Evolutionary conservation across 2,888 invertebrate genomes (phyloP).

Genomic region (Timema podura): DNA sequence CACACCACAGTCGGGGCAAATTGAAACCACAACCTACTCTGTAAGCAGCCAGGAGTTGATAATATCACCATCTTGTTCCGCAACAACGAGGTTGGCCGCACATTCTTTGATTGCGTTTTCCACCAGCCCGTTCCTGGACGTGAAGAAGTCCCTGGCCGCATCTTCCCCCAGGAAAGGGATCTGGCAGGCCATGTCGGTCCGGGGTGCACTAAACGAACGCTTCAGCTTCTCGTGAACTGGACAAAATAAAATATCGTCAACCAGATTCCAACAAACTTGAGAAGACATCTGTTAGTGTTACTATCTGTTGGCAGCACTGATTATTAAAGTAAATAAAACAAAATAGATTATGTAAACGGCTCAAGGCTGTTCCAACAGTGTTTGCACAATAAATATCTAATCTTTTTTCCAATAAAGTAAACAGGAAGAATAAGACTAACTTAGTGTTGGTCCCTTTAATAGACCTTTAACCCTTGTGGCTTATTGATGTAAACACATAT

Average conservation of each 20-base stretch:
- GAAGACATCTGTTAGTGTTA: no score
- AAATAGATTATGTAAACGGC: no score
- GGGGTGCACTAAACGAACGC: slow-evolving; percentile 37
- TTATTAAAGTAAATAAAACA: no score
- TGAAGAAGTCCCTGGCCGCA: slow-evolving; percentile 66
- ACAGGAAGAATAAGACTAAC: no score
- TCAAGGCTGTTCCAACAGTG: slow-evolving; percentile 1
- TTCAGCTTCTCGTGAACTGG: slow-evolving; percentile 42
- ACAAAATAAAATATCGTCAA: slow-evolving; percentile 16
- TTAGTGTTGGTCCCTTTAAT: no score
- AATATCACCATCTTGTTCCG: slow-evolving; percentile 64
- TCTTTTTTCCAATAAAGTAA: no score
- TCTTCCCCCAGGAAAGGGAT: slow-evolving; percentile 45
- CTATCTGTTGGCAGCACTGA: no score
- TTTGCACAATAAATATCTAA: no score
- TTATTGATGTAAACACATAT: no score
- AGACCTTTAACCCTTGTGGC: no score
- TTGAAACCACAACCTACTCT: slow-evolving; percentile 56
- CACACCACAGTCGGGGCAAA: not conserved
- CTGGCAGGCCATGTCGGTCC: slow-evolving; percentile 23
- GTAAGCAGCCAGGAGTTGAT: slow-evolving; percentile 75
- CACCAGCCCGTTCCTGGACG: slow-evolving; percentile 68
- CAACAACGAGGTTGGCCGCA: slow-evolving; percentile 58
- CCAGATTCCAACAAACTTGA: not conserved
- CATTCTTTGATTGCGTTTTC: slow-evolving; percentile 70